These are phyloP conservation scores for Standfussiana lucernea DNA, from an alignment of 2,888 invertebrate genomes.

Conservation along the genomic window DNA sequence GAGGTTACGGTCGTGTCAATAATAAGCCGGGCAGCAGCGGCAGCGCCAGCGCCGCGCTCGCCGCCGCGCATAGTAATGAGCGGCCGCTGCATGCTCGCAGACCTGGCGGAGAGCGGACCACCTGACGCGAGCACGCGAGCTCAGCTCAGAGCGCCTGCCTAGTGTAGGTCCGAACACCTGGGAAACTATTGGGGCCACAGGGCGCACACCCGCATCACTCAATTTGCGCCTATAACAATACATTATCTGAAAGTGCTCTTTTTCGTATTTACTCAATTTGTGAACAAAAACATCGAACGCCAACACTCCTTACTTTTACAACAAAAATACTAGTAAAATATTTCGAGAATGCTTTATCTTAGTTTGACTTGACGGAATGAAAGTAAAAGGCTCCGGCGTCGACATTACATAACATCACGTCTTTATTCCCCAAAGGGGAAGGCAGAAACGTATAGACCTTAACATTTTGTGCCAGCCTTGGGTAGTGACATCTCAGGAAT, in stretches of 20 bases:
- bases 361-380: not conserved
- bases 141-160: not conserved
- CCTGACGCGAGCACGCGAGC: not conserved
- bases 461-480: not conserved
- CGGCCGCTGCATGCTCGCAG: not conserved
- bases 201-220: not conserved
- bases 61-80: constrained; percentile 16
- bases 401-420: not conserved
- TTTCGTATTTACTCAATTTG: constrained; percentile 18
- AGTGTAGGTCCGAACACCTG: not conserved
- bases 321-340: constrained; percentile 9
- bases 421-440: not conserved
- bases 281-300: constrained; percentile 12
- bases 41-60: not conserved
- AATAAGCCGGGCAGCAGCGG: constrained; percentile 23
- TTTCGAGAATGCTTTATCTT: not conserved
- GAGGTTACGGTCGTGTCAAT: constrained; percentile 20
- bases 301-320: not conserved
- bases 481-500: not conserved
- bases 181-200: not conserved
- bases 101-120: not conserved
- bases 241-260: constrained; percentile 6
- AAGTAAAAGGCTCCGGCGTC: too few relatives aligned
- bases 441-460: not conserved
- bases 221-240: constrained; percentile 7